Percentiles rank a stretch among this genome's conserved stretches.
phyloP scores from a whole-genome alignment of 1,140 invertebrate genomes.

The Diorhabda carinulata region DNA sequence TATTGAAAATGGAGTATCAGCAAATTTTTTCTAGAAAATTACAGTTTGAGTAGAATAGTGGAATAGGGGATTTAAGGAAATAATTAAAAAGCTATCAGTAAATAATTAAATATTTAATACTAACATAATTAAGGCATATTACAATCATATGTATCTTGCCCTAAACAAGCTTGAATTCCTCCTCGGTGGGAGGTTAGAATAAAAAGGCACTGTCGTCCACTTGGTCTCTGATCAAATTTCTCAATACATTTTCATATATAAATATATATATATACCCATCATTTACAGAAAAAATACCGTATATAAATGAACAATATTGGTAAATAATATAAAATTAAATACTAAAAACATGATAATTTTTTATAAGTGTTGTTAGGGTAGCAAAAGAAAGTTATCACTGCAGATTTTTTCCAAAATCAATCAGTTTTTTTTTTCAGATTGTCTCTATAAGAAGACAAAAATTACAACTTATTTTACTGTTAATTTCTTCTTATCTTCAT shows the following conservation, averaged over 20 bases:
- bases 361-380: too few relatives aligned
- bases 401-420: too few relatives aligned
- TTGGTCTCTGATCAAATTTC: constrained; percentile 35
- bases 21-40: too few relatives aligned
- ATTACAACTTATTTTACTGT: too few relatives aligned
- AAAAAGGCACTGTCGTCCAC: constrained; percentile 38
- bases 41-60: not conserved
- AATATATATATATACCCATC: constrained; percentile 26
- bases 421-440: too few relatives aligned
- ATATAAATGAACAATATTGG: constrained; percentile 27
- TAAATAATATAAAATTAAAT: constrained; percentile 30
- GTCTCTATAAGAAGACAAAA: too few relatives aligned
- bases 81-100: constrained; percentile 15
- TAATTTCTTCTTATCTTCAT: too few relatives aligned
- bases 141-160: constrained; percentile 33
- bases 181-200: constrained; percentile 10
- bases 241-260: constrained; percentile 22
- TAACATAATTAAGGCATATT: constrained; percentile 37
- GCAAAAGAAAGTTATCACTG: too few relatives aligned
- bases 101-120: constrained; percentile 37
- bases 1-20: too few relatives aligned
- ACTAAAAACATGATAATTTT: constrained; percentile 28
- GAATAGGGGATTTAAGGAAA: not conserved
- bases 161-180: constrained; percentile 18
- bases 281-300: constrained; percentile 18